Base-by-base conservation (phyloP, 35 echinoderm and acorn worm genomes). In the Heliocidaris tuberculata region DNA sequence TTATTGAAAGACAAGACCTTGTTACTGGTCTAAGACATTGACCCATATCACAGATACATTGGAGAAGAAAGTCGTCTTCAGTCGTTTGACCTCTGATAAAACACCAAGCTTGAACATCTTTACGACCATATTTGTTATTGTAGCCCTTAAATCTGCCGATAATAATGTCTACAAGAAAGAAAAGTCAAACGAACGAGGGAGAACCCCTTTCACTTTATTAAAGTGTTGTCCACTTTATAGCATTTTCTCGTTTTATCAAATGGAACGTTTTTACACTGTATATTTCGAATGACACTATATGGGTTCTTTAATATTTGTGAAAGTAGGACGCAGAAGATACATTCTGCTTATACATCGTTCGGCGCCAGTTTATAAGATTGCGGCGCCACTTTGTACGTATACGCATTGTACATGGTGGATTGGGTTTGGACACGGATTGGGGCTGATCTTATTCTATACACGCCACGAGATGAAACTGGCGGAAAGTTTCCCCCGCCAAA, bases 41-140 rank as follows among this genome's bases (percentile, higher is more conserved):
- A 78, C 65, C 65, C 0, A 78, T 78, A 78, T 78, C 27, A 0
- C 27, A 21, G 65, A 78, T 42, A 42, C 35, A 42, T 24, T 24
- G 8, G 21, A 19, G 2, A 78, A 78, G 65, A 78, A 78, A 78
- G 65, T 78, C 19, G 27, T 78, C 65, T 78, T 78, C 21, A 78
- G 27, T n/a, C 65, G 6, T 78, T 78, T 78, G 65, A 78, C 65
- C 65, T 78, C 65, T 24, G 8, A 78, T 78, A 78, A 78, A 78
- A 78, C 65, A 78, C 27, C 21, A 78, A 78, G 27, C 65, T 5
- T 78, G 19, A 78, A 78, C 65, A 78, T 78, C 19, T 78, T 78
- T 78, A 78, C 65, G 65, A 78, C 65, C 65, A 78, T 78, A 78
- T 78, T 78, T 78, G 65, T 78, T 78, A n/a, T n/a, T n/a, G 19